A percentile compares a stretch with the other conserved stretches of the same genome.
These are phyloP conservation scores for Nicator chloris DNA, from an alignment of 2,113 vertebrate species.

Conservation along the genomic window DNA sequence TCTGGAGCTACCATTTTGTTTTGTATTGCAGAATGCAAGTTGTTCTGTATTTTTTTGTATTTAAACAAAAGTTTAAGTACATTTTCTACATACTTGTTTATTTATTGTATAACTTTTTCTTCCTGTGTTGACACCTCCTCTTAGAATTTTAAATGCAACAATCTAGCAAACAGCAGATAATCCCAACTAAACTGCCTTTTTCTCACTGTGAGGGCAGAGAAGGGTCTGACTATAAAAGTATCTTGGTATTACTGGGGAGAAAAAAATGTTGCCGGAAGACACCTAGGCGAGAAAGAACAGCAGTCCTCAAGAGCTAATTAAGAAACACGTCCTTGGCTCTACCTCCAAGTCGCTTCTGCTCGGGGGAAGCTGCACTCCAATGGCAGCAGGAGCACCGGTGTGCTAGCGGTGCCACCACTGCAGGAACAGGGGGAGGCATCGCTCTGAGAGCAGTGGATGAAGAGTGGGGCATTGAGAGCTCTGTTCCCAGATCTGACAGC, in stretches of 20 bases:
- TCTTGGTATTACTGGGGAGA: not conserved
- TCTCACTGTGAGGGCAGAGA: not conserved
- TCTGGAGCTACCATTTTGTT: not conserved
- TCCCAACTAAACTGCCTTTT: not conserved
- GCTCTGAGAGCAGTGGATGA: not conserved
- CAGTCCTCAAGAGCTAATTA: not conserved
- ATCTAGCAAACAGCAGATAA: not conserved
- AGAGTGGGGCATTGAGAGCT: not conserved
- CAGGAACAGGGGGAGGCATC: not conserved
- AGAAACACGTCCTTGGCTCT: not conserved
- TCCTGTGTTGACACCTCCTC: not conserved
- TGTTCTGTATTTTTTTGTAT: not conserved
- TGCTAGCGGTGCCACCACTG: accelerated
- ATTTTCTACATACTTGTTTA: not conserved
- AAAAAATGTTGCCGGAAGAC: not conserved
- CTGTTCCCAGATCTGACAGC: not conserved
- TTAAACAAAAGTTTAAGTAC: not conserved
- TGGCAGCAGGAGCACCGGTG: not conserved
- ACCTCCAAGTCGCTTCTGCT: not conserved
- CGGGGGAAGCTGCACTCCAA: accelerated
- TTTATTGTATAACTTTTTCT: not conserved
- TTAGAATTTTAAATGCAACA: not conserved
- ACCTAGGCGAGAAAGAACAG: not conserved
- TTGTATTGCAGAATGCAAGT: not conserved
- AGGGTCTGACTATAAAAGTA: not conserved